Base-by-base conservation (phyloP, 2,888 invertebrate species). In the Ornithoptera alexandrae region DNA sequence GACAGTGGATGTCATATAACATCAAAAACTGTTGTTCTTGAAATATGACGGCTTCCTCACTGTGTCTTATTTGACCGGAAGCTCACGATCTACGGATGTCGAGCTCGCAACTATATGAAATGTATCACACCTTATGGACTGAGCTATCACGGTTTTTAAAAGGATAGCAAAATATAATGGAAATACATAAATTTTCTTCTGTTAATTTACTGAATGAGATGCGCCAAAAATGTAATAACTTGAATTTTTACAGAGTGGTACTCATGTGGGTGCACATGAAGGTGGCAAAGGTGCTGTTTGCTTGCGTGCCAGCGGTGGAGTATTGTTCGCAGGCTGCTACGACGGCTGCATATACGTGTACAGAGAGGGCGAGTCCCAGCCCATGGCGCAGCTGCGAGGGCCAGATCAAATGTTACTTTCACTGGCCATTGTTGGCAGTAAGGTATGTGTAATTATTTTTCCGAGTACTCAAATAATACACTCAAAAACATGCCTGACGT, bases 281-380 rank as follows among this genome's bases (percentile, higher is more conserved):
- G 95, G 95, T 58, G 95, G 96, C 60, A 95, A 95, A 79, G 96
- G 96, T 20, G 95, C 96, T 62, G 95, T 96, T 57, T 95, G 96
- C 73, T 93, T 97, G 92, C 94, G 94, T 71, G 88, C 95, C 65
- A 92, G 93, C 60, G 93, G 94, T 74, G 94, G 95, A 57, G 89
- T 95, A 58, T 86, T 95, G 72, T 92, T 94, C 85, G 95, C 95
- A 60, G 96, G 96, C 74, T 96, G 96, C 87, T 96, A 96, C 83
- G 96, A 96, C 87, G 96, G 96, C 72, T 95, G 94, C 81, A 94
- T 97, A 76, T 96, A 96, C 84, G 93, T 96, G 71, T 95, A 95
- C 84, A 91, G 94, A 74, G 93, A 93, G 74, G 86, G 87, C 7
- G 89, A 93, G 74, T 83, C 86, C 1, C 87, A 93, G 17, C 94